Base-by-base conservation (phyloP, 2,888 invertebrate species). In the Lottia gigantea region DNA sequence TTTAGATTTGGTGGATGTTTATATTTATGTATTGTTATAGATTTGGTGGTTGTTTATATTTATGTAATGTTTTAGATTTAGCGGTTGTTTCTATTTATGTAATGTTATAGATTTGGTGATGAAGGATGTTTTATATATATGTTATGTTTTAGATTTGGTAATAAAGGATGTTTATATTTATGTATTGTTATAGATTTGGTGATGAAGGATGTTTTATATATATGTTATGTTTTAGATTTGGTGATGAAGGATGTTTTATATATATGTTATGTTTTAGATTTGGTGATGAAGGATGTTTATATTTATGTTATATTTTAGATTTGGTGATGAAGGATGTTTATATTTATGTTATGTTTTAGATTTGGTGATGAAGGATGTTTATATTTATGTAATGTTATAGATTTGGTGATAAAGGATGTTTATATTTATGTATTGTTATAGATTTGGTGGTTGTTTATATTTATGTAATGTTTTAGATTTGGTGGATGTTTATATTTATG, bases 301-400 rank as follows among this genome's bases (percentile, higher is more conserved):
- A 82, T 61, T 72, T 88, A 55, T 86, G 86, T 80, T 73, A 78
- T 55, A 87, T 88, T 55, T 74, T 88, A 45, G 87, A 70, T 87
- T 88, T 81, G 86, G 88, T 25, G 87, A 88, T 73, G 83, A 85
- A 70, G 88, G 88, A 0, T 85, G 85, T 72, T 71, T 74, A 46
- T 76, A 31, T 31, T 31, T 31, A 31, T 31, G 31, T 31, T 4
- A 31, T 31, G 31, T 31, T 31, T 4, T 31, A 31, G 31, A 31
- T 31, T 31, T 4, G 31, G 31, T 31, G 31, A 31, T 31, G 31
- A 31, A 31, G 31, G 31, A 31, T 31, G 23, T 62, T 67, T 31
- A 31, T 31, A 31, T 31, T 31, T 31, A 31, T 31, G 31, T 31
- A 4, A 31, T 31, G 31, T 31, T 31, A 31, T 31, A 31, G 31